Percentiles rank a stretch among this genome's conserved stretches.
Conservation (phyloP, 2,888 invertebrate genomes). For the Nomada fucata region DNA sequence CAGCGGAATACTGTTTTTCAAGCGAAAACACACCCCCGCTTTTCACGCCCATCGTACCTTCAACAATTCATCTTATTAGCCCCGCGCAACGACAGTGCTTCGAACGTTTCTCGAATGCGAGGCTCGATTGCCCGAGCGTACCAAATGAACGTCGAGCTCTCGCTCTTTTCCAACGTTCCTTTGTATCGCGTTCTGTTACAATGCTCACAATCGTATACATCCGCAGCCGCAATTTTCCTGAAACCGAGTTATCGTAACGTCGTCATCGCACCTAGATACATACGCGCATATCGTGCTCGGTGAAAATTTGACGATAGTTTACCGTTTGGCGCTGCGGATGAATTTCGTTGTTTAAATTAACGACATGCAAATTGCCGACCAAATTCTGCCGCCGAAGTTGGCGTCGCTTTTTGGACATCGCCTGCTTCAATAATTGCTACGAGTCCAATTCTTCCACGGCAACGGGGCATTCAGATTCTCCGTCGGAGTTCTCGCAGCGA, state of each 20-base stretch:
- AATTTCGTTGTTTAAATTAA: no score
- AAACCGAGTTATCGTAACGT: slow-evolving; percentile 8
- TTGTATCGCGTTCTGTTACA: no score
- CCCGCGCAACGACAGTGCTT: neutral
- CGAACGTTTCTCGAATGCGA: neutral
- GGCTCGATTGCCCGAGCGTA: slow-evolving; percentile 6
- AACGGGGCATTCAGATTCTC: no score
- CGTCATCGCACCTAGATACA: neutral
- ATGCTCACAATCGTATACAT: neutral
- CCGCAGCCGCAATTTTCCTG: slow-evolving; percentile 9
- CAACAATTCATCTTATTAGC: slow-evolving; percentile 11
- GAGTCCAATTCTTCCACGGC: no score
- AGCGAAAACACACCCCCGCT: neutral
- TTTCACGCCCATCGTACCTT: neutral
- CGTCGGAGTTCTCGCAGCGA: no score
- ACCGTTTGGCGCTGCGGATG: no score
- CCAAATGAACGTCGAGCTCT: neutral
- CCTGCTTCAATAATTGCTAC: no score
- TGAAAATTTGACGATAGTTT: no score
- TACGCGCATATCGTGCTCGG: no score
- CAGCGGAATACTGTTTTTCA: slow-evolving; percentile 4
- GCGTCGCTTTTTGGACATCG: no score
- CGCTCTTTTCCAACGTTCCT: neutral
- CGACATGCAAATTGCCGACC: no score
- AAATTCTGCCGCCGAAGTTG: no score